Percentiles rank a stretch among this genome's conserved stretches.
Evolutionary conservation across 2,888 invertebrate genomes (phyloP).

Genomic region (Plebejus anna): DNA sequence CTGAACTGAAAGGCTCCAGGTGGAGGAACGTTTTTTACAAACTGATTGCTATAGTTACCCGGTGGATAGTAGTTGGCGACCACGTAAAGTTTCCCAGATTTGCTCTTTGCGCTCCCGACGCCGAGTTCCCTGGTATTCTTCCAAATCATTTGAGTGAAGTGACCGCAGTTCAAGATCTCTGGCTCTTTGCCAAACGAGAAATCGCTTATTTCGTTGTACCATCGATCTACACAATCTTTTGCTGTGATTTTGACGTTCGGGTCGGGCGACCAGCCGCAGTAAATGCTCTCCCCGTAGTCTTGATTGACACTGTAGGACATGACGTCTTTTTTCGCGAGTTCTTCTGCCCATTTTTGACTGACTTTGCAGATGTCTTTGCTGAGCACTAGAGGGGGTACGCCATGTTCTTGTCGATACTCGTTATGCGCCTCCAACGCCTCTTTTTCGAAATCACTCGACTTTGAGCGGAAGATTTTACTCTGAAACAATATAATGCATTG

Average conservation of each 20-base stretch:
- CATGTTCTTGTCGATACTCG: conserved; percentile 68
- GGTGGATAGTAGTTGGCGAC: conserved; percentile 92
- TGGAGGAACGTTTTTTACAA: conserved; percentile 83
- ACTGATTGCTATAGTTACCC: conserved; percentile 88
- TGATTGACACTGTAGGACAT: conserved; percentile 83
- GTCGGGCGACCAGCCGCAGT: conserved; percentile 84
- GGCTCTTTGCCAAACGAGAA: conserved; percentile 85
- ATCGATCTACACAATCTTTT: conserved; percentile 84
- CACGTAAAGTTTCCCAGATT: conserved; percentile 89
- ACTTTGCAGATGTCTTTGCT: conserved; percentile 82
- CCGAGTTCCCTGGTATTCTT: conserved; percentile 86
- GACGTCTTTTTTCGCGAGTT: conserved; percentile 81
- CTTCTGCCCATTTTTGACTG: conserved; percentile 86
- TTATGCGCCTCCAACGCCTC: conserved; percentile 69
- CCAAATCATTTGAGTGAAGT: conserved; percentile 92
- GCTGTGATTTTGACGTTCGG: conserved; percentile 83
- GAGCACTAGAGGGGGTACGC: conserved; percentile 70
- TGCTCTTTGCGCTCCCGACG: conserved; percentile 86
- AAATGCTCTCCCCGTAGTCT: conserved; percentile 85
- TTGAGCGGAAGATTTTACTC: conserved; percentile 67
- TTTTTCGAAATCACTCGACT: conserved; percentile 63
- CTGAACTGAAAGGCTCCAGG: conserved; percentile 68
- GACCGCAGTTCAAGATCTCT: conserved; percentile 81
- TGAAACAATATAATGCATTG: conserved; percentile 47
- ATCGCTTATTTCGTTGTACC: conserved; percentile 88